Evolutionary conservation across 2,797 vertebrate genomes (phyloP), one percentile per base, ranked within the genome.

Genomic region (Clarias laeviceps): DNA sequence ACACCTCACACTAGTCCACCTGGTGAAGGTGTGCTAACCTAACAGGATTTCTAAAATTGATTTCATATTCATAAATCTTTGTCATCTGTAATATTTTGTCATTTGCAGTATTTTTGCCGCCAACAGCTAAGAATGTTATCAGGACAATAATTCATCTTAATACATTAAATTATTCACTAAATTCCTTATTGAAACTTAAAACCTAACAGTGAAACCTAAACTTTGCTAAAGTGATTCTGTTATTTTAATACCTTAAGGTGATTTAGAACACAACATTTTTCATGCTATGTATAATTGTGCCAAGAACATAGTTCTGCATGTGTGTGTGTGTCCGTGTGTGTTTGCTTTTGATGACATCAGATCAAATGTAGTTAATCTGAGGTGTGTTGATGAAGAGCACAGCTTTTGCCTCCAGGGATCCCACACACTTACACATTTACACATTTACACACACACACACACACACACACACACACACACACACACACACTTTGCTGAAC

Each of bases 311-410:
- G 61, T 82, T 82, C 24, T 54, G 8, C 56, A 29, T n/a, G 79
- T 29, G 64, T 54, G 62, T 66, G 61, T 66, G 62, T 54, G 18
- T 81, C 61, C 68, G 17, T 66, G 62, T 65, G n/a, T 45, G 34
- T 61, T 27, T 32, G 45, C 29, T 57, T 34, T 84, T 76, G 45
- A 84, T 77, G 62, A 68, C 27, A 69, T 85, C 84, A 80, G 77
- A 62, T 72, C 27, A 70, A 80, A 62, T 40, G 66, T 8, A 80
- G 40, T 85, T 74, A 73, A 81, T 74, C 59, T 74, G 59, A 34
- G 77, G 83, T 54, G 70, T 80, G 76, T 80, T 80, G 65, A 79
- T 77, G 12, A 20, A 40, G 5, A 56, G 56, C 76, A 72, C 54
- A 72, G 76, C 15, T 84, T 61, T 80, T 70, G 65, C 76, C 83